Conservation (phyloP, 2,113 vertebrate species). For the Semnornis frantzii region DNA sequence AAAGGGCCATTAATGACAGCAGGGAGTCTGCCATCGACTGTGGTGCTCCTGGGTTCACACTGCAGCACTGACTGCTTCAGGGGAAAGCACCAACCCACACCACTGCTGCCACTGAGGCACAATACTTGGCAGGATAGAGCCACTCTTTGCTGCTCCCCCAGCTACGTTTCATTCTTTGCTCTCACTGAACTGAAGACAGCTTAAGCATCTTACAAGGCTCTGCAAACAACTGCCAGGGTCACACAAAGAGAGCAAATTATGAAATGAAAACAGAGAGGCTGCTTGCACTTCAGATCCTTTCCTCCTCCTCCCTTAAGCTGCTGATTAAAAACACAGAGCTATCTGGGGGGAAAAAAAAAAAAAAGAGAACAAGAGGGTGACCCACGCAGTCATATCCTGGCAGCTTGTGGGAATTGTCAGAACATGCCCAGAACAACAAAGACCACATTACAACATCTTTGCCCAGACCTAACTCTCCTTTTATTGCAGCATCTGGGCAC, state of each 20-base stretch:
- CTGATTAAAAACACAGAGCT: neutral
- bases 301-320: neutral
- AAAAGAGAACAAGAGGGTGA: neutral
- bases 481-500: neutral
- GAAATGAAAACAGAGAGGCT: conserved; percentile 1
- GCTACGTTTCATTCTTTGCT: neutral
- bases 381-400: conserved; percentile 11
- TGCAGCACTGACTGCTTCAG: neutral
- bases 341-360: neutral
- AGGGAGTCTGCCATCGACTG: neutral
- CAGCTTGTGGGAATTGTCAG: neutral
- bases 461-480: fast-evolving
- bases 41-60: neutral
- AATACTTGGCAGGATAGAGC: neutral
- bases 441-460: neutral
- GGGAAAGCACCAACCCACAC: neutral
- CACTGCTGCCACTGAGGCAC: neutral
- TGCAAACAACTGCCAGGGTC: neutral
- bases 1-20: neutral
- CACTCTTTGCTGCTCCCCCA: neutral
- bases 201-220: neutral
- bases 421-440: neutral
- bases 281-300: neutral
- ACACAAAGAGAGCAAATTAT: neutral
- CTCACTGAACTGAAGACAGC: neutral